A percentile compares a stretch with the other conserved stretches of the same genome.
Conservation (phyloP, 2,888 invertebrate genomes). For the Aradus depressus region DNA sequence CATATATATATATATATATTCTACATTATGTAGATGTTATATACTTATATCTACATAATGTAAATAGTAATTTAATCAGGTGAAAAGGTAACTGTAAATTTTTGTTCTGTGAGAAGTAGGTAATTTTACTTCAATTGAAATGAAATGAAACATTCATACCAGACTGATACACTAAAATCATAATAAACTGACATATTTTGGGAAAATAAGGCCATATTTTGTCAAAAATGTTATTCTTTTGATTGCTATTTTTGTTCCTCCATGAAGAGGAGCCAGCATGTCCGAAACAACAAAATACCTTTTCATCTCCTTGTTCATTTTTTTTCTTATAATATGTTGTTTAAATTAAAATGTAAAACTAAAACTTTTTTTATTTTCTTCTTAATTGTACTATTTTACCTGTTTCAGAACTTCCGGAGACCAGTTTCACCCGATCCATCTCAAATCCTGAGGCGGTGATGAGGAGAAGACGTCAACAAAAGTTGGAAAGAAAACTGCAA, state of each 20-base stretch:
- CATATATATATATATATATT: too few species aligned
- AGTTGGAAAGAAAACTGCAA: conserved; percentile 89
- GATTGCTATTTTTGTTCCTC: neutral
- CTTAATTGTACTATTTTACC: conserved; percentile 16
- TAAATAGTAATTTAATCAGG: too few species aligned
- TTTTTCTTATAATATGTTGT: neutral
- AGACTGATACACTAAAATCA: too few species aligned
- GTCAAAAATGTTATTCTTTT: neutral
- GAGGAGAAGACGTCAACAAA: conserved; percentile 90
- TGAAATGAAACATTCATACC: too few species aligned
- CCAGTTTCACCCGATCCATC: conserved; percentile 96
- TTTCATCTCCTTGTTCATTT: neutral
- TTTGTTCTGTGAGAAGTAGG: too few species aligned
- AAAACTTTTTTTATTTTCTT: neutral
- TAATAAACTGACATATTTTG: too few species aligned
- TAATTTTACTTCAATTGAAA: too few species aligned
- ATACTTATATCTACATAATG: too few species aligned
- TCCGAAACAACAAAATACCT: neutral
- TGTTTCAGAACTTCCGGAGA: conserved; percentile 80
- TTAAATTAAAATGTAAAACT: neutral
- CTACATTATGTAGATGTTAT: too few species aligned
- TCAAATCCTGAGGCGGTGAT: conserved; percentile 99
- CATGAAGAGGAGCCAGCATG: too few species aligned
- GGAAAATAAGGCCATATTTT: too few species aligned
- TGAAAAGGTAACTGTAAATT: too few species aligned